phyloP scores from a whole-genome alignment of 2,888 invertebrate genomes.

The Chymomyza procnemis region DNA sequence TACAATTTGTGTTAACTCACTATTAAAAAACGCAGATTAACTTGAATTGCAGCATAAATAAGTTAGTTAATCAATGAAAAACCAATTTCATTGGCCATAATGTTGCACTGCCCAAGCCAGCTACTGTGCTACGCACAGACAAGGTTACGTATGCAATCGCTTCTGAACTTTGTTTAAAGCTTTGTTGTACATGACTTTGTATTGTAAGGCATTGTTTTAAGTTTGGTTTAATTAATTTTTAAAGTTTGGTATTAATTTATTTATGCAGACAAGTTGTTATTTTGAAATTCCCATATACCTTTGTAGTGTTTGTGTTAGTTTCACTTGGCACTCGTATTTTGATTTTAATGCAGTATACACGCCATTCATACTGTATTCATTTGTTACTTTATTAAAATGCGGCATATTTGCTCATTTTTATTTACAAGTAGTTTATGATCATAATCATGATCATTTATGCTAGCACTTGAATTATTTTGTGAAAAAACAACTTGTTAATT shows the following conservation, averaged over 20 bases:
- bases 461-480: constrained; percentile 36
- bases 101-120: constrained; percentile 52
- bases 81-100: constrained; percentile 1
- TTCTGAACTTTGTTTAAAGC: constrained; percentile 5
- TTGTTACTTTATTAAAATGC: constrained; percentile 17
- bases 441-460: constrained; percentile 34
- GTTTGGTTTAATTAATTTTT: neutral
- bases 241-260: constrained; percentile 16
- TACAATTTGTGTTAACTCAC: constrained; percentile 14
- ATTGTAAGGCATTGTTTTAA: neutral
- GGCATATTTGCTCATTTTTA: constrained; percentile 40
- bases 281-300: constrained; percentile 66
- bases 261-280: constrained; percentile 27
- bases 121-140: constrained; percentile 78
- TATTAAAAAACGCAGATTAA: constrained; percentile 11
- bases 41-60: neutral
- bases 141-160: constrained; percentile 77
- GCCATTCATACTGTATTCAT: constrained; percentile 41
- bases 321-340: constrained; percentile 55
- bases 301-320: constrained; percentile 70
- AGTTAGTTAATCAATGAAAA: neutral
- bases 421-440: neutral
- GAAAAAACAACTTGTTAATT: constrained; percentile 70
- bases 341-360: constrained; percentile 17
- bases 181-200: constrained; percentile 7